Evolutionary conservation across 64 coral and sea anemone species (phyloP), one percentile per base, ranked within the genome.

Genomic region (Porites australiensis): DNA sequence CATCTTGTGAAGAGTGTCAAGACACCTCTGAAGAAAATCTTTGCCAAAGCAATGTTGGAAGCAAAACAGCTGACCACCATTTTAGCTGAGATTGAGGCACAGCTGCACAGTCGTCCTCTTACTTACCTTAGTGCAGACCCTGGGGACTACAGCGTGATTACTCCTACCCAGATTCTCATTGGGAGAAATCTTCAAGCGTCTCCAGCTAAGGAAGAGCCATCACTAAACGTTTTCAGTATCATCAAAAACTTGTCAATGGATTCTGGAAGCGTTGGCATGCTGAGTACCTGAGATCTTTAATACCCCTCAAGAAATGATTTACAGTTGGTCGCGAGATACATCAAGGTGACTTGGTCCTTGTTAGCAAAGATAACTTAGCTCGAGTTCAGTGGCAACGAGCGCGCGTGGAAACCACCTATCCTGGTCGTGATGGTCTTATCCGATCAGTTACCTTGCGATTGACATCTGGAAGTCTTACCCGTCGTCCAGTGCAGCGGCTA

Each of bases 291-390:
- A 67, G 21, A 18, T 67, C 64, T 67, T n/a, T 67, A n/a, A 67
- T n/a, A 67, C 64, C 19, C 64, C 27, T 67, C 14, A 67, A 22
- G 64, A 67, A 67, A 67, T 67, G 64, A 13, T 16, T 6, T 5
- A 5, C 6, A 11, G 9, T 67, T 22, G 64, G 64, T 16, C 64
- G 14, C 16, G 64, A 67, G 16, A 15, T 67, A 13, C 13, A 48
- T 14, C 13, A 50, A 77, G 74, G 74, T 52, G 74, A 77, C 46
- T 77, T 53, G 46, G 50, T 77, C 48, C 74, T 77, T 14, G 48
- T 77, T 10, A 52, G 15, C 52, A 48, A 77, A 46, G 27, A 37
- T 37, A 37, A 37, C 27, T 37, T 37, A 37, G 27, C 27, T 37
- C 27, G 27, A 37, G 27, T 45, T 51, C 74, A 77, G 74, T 77